These are phyloP conservation scores for Sycophaga agraensis DNA, from an alignment of 1,140 invertebrate species.

Conservation along the genomic window DNA sequence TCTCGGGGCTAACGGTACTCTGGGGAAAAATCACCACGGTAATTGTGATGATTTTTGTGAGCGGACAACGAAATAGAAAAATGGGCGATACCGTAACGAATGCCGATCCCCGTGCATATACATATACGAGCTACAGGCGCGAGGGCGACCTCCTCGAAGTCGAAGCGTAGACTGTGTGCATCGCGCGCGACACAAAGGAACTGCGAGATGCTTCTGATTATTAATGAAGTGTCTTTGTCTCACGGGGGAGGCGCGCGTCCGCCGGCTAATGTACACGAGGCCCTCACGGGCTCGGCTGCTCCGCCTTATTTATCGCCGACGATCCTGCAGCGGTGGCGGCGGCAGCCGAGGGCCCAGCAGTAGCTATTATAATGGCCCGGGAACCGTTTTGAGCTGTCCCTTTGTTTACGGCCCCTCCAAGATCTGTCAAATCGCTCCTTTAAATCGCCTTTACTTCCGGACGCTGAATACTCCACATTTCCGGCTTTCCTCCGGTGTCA, in stretches of 20 bases:
- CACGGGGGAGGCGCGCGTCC: background rate
- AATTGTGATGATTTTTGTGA: no score
- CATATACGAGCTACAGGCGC: no score
- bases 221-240: constrained; percentile 26
- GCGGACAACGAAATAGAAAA: no score
- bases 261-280: background rate
- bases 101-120: background rate
- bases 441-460: no score
- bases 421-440: no score
- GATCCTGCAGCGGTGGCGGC: no score
- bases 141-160: background rate
- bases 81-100: background rate
- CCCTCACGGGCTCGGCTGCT: background rate
- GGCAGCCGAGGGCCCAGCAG: no score
- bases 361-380: background rate
- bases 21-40: no score
- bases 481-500: no score
- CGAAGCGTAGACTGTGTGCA: constrained; percentile 6
- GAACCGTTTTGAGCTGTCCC: background rate
- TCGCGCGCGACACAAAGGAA: constrained; percentile 1
- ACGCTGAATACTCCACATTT: no score
- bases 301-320: constrained; percentile 6
- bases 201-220: constrained; percentile 19
- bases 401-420: background rate
- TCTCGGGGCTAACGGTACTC: no score